Evolutionary conservation across 2,113 vertebrate genomes (phyloP), one percentile per base, ranked within the genome.

Genomic region (Arothron firmamentum): DNA sequence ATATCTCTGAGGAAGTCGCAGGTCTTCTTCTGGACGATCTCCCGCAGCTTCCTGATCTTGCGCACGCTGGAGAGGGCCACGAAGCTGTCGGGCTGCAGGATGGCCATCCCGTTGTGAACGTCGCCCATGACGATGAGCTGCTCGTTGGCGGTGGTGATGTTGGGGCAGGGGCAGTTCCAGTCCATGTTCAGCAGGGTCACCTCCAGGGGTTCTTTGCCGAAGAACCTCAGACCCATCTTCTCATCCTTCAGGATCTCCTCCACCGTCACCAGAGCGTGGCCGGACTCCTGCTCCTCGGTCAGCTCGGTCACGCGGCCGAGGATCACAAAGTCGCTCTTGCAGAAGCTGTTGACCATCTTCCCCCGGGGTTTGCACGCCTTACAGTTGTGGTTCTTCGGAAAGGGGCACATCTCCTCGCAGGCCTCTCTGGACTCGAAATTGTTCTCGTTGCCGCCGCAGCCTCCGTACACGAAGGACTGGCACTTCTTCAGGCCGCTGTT

Each of bases 41-140:
- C 97, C 0, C 92, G 93, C 7, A 99, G 93, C 78, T 99, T 99
- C 75, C 94, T 87, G 54, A 94, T 82, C 0, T 94, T 90, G 10
- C 96, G 92, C n/a, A 87, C 3, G 62, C 92, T 95, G 5, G 95
- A 93, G 0, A 86, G 68, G 0, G 93, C 92, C 46, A 98, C 95
- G 1, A 96, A 98, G 88, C 96, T 97, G 80, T 98, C 93, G 0
- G 96, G 95, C 81, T 94, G 92, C 9, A 99, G 90, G 50, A 94
- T 83, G 0, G 97, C 97, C 97, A 99, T 98, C 46, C 97, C 97
- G 0, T 94, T 94, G 19, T 96, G 92, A 57, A 96, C 97, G 0
- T 99, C 94, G 0, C 97, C 97, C 97, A 99, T 99, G 84, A 99
- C 93, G 83, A 99, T 94, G 56, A 99, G 93, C 48, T 93, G 94